A percentile compares a stretch with the other conserved stretches of the same genome.
These are phyloP conservation scores for Ciconia stormi DNA, from an alignment of 2,113 vertebrate species.

Conservation along the genomic window DNA sequence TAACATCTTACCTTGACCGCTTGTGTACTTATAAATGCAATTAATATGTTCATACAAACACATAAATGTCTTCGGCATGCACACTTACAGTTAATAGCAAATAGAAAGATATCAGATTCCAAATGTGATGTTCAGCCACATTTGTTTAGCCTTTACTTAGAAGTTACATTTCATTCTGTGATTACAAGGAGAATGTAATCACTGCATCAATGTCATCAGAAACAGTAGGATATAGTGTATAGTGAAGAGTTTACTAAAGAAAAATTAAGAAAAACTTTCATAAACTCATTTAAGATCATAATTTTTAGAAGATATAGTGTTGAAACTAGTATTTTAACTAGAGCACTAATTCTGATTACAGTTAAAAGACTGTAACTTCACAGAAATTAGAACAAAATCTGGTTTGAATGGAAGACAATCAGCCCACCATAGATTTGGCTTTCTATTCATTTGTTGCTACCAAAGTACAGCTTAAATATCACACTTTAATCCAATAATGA, in stretches of 20 bases:
- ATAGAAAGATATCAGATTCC: background rate
- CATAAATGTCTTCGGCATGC: background rate
- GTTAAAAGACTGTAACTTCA: background rate
- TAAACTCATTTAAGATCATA: background rate
- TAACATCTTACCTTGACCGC: background rate
- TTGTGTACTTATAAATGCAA: background rate
- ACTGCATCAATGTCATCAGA: background rate
- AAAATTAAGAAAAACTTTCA: background rate
- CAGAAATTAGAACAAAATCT: background rate
- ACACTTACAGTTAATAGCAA: background rate
- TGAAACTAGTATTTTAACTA: background rate
- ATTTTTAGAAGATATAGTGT: background rate
- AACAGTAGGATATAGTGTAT: rapidly evolving
- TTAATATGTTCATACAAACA: background rate
- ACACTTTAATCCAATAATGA: background rate
- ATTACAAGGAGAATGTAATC: background rate
- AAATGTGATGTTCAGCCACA: background rate
- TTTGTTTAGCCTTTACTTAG: background rate
- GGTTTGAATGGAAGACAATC: background rate
- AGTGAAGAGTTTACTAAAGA: background rate
- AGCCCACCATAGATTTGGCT: background rate
- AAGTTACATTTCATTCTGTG: background rate
- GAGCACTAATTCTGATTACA: background rate
- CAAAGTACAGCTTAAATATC: background rate
- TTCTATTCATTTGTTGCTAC: background rate